Evolutionary conservation across 2,113 vertebrate species (phyloP).

Genomic region (Columba livia): DNA sequence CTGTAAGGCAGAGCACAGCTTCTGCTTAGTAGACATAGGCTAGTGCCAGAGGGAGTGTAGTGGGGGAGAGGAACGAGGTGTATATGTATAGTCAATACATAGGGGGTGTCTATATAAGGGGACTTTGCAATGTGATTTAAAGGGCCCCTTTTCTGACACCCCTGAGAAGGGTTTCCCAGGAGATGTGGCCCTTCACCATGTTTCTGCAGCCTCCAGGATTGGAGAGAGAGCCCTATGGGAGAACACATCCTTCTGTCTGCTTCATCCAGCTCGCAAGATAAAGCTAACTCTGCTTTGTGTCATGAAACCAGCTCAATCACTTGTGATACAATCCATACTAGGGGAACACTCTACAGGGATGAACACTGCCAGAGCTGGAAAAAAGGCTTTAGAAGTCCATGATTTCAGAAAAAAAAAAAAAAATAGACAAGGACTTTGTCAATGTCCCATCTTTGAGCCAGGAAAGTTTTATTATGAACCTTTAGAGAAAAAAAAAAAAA

Average conservation of each 20-base stretch:
- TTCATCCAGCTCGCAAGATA: neutral
- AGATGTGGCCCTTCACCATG: fast-evolving
- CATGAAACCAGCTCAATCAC: neutral
- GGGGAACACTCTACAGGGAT: neutral
- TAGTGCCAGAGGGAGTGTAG: neutral
- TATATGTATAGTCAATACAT: neutral
- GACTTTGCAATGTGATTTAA: neutral
- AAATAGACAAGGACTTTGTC: neutral
- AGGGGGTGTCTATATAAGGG: neutral
- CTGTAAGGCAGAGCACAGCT: neutral
- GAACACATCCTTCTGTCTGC: neutral
- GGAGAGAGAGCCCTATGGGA: neutral
- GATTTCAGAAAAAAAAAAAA: neutral
- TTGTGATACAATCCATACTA: neutral
- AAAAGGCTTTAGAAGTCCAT: neutral
- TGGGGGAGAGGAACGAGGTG: neutral
- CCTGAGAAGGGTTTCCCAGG: neutral
- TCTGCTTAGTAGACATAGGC: neutral
- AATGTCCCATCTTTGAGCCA: neutral
- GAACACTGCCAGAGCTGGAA: neutral
- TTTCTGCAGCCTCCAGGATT: neutral
- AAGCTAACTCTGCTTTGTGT: neutral
- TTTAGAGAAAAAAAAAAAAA: neutral
- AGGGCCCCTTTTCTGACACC: neutral
- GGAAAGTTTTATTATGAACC: neutral